Evolutionary conservation across 2,113 vertebrate genomes (phyloP).

Genomic region (Ursus arctos): DNA sequence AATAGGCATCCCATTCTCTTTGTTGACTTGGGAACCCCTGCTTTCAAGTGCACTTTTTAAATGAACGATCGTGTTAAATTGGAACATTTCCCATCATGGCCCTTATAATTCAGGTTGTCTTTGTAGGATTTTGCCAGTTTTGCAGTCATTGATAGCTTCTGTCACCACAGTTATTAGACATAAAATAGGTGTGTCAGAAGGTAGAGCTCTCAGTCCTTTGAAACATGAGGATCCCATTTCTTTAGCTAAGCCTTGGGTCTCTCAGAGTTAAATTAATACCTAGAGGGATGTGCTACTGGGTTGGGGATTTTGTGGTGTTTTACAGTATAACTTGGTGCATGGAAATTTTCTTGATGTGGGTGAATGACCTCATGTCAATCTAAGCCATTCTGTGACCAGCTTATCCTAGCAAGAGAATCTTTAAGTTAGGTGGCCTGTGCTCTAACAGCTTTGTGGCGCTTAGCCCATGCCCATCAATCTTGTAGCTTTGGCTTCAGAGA

Average conservation of each 20-base stretch:
- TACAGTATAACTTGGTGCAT: not conserved
- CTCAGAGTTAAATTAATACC: not conserved
- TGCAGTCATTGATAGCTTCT: not conserved
- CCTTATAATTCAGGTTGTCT: not conserved
- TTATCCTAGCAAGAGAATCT: not conserved
- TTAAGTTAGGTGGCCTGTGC: not conserved
- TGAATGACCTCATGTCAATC: not conserved
- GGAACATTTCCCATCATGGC: not conserved
- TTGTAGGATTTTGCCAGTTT: constrained; percentile 1
- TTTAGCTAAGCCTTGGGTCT: not conserved
- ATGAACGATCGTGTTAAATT: not conserved
- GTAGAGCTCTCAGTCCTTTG: not conserved
- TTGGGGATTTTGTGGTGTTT: not conserved
- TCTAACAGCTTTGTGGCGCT: not conserved
- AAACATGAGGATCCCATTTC: not conserved
- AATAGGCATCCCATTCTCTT: not conserved
- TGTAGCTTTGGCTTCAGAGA: not conserved
- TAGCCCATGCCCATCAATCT: not conserved
- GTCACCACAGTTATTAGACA: not conserved
- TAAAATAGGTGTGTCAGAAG: not conserved
- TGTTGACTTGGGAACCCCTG: not conserved
- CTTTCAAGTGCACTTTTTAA: not conserved
- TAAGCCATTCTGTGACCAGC: not conserved
- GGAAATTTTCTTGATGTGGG: not conserved
- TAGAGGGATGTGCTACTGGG: not conserved